Evolutionary conservation across 2,113 vertebrate genomes (phyloP), one percentile per base, ranked within the genome.

Genomic region (Sphyrna mokarran): DNA sequence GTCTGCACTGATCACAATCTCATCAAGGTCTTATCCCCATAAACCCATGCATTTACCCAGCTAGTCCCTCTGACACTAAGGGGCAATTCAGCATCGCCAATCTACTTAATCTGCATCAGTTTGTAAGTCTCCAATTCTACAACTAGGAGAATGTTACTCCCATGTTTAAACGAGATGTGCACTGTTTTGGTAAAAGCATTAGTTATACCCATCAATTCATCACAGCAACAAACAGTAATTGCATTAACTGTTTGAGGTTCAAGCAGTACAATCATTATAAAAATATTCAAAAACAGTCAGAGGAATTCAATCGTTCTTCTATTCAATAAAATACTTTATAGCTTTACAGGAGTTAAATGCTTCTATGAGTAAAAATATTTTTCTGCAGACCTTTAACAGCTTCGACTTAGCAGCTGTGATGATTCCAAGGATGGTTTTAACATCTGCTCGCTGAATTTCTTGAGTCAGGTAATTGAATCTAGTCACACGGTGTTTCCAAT

Each of bases 331-430:
- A 43, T n/a, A n/a, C 70, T 70, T 11, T 43, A 14, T 94, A 40
- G 40, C 40, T 94, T 66, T 70, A 69, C 2, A 26, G 66, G 37
- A 94, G 20, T 20, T 66, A 66, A 58, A 90, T 22, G 9, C n/a
- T 23, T 43, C 37, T 29, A 13, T 20, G n/a, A 43, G 37, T 43
- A 69, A 94, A 22, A 72, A 23, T 48, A 10, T 23, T 69, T 94
- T 43, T 26, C 37, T 94, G 37, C 66, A 94, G 3, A 94, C 93
- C 93, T 94, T 94, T 20, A 94, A 70, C 2, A 94, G 68, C 93
- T 94, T 94, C 70, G 93, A 94, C 11, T 94, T 94, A 43, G 93
- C 66, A 70, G 93, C 93, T 94, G 93, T 70, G 93, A 94, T 43
- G 40, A 94, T 70, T 68, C 93, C 93, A 43, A 94, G 93, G 40